A percentile compares a stretch with the other conserved stretches of the same genome.
These are phyloP conservation scores for Ormia ochracea DNA, from an alignment of 2,888 invertebrate genomes.

Conservation along the genomic window DNA sequence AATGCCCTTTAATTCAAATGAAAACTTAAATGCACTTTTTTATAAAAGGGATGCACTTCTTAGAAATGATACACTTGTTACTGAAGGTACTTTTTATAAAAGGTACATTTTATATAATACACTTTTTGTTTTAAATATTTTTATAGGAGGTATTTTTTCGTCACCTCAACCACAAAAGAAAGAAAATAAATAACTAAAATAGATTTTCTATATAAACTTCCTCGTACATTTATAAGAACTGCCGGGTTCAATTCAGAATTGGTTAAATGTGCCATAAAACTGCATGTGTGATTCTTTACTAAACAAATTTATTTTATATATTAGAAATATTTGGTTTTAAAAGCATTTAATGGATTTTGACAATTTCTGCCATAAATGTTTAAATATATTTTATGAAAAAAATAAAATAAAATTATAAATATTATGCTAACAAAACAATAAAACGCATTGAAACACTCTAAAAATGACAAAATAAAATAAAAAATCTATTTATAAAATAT, in stretches of 20 bases:
- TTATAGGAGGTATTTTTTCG: too few relatives aligned
- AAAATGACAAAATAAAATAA: neutral
- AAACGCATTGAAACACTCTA: neutral
- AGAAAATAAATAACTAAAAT: too few relatives aligned
- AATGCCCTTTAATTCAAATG: neutral
- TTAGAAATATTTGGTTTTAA: conserved; percentile 33
- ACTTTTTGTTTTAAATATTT: too few relatives aligned
- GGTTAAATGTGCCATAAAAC: neutral
- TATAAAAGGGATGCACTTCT: neutral
- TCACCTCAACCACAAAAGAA: too few relatives aligned
- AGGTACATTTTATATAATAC: neutral
- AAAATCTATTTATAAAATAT: neutral
- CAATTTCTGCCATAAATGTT: conserved; percentile 27
- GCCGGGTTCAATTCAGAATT: neutral
- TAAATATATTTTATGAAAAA: neutral
- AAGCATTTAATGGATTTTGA: conserved; percentile 56
- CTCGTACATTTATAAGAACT: too few relatives aligned
- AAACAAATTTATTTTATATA: neutral
- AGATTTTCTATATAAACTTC: too few relatives aligned
- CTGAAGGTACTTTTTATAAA: neutral
- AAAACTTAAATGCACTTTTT: neutral
- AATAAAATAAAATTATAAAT: neutral
- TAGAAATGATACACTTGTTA: too few relatives aligned
- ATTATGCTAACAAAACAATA: conserved; percentile 5
- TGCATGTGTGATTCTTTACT: neutral